Percentiles rank a stretch among this genome's conserved stretches.
Evolutionary conservation across 2,113 vertebrate species (phyloP).

Genomic region (Atherinomorus stipes): DNA sequence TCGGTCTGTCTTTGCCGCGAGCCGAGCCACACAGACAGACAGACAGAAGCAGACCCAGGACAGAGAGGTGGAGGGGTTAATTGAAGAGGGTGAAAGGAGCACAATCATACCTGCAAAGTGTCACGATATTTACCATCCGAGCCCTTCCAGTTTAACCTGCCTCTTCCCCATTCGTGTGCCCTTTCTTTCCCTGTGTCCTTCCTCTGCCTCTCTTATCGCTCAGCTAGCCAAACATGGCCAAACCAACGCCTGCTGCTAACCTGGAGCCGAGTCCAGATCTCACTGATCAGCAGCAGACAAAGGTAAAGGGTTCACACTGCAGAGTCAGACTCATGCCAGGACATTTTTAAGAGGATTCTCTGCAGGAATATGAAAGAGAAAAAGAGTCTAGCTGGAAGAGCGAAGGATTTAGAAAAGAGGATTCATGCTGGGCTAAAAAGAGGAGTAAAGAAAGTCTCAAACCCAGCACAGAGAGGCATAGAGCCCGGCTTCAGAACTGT

Average conservation of each 20-base stretch:
- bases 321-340: constrained; percentile 22
- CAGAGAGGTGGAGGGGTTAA: constrained; percentile 52
- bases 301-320: constrained; percentile 45
- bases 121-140: constrained; percentile 24
- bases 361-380: constrained; percentile 23
- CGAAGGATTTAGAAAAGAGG: constrained; percentile 44
- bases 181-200: not conserved
- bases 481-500: constrained; percentile 3
- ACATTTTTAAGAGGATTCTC: constrained; percentile 49
- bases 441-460: constrained; percentile 36
- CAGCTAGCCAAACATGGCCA: constrained; percentile 37
- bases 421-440: constrained; percentile 53
- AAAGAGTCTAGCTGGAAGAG: constrained; percentile 22
- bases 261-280: constrained; percentile 61
- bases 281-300: constrained; percentile 39
- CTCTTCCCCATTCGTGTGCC: not conserved
- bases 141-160: constrained; percentile 15
- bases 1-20: not conserved
- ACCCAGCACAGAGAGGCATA: constrained; percentile 4
- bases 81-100: constrained; percentile 51
- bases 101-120: constrained; percentile 14
- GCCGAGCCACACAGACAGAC: constrained; percentile 39
- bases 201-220: constrained; percentile 23
- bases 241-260: constrained; percentile 32
- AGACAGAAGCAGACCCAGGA: constrained; percentile 44